Conservation (phyloP, 2,113 vertebrate species). For the Petaurus breviceps region DNA sequence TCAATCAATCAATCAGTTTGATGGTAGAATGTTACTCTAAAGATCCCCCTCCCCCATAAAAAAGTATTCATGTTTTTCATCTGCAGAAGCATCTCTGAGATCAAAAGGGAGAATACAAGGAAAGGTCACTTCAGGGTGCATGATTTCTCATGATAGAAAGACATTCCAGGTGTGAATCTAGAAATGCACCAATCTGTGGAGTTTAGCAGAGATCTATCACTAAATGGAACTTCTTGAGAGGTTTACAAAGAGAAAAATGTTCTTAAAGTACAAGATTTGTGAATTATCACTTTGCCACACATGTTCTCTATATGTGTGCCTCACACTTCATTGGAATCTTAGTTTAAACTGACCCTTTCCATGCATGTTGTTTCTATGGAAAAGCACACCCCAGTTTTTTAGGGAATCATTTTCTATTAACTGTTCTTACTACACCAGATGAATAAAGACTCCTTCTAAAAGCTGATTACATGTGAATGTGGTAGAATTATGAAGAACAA, state of each 20-base stretch:
- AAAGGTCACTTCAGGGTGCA: not conserved
- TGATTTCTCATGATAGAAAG: not conserved
- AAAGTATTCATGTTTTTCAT: conserved; percentile 55
- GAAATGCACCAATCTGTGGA: not conserved
- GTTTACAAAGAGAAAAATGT: not conserved
- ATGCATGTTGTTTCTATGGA: not conserved
- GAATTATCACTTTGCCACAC: not conserved
- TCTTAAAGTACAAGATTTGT: not conserved
- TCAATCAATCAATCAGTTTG: conserved; percentile 44
- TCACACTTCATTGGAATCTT: not conserved
- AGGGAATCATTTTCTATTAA: not conserved
- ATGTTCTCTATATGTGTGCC: not conserved
- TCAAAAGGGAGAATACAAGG: conserved; percentile 24
- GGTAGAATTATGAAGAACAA: not conserved
- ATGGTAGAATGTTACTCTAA: not conserved
- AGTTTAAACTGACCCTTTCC: not conserved
- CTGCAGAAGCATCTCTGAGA: conserved; percentile 54
- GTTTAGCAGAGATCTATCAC: not conserved
- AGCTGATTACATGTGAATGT: not conserved
- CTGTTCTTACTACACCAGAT: not conserved
- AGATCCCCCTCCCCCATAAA: not conserved
- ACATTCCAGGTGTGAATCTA: not conserved
- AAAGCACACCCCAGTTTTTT: not conserved
- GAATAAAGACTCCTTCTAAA: not conserved
- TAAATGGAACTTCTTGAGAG: not conserved